A percentile compares a stretch with the other conserved stretches of the same genome.
phyloP scores from a whole-genome alignment of 2,888 invertebrate species.

The Euphydryas editha region DNA sequence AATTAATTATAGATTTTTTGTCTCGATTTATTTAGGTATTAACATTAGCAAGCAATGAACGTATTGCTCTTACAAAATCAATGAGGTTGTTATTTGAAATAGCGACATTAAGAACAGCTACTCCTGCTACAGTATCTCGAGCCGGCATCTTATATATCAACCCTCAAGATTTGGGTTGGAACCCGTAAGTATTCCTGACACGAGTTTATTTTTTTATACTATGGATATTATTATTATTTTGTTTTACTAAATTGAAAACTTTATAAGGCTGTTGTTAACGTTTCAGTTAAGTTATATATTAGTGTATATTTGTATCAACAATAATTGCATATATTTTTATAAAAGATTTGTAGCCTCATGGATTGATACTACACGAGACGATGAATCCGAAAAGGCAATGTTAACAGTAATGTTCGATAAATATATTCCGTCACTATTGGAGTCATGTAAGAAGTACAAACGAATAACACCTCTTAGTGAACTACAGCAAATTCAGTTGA shows the following conservation, averaged over 20 bases:
- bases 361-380: slow-evolving; percentile 90
- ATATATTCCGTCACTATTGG: slow-evolving; percentile 93
- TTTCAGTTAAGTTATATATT: too few species aligned
- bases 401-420: slow-evolving; percentile 95
- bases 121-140: slow-evolving; percentile 97
- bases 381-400: slow-evolving; percentile 89
- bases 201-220: too few species aligned
- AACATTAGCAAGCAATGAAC: slow-evolving; percentile 96
- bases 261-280: too few species aligned
- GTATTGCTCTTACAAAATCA: slow-evolving; percentile 93
- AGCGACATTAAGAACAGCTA: slow-evolving; percentile 93
- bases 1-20: not conserved
- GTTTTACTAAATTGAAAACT: too few species aligned
- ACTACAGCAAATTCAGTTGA: slow-evolving; percentile 93
- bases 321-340: not conserved
- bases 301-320: too few species aligned
- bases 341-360: slow-evolving; percentile 93
- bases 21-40: slow-evolving; percentile 82
- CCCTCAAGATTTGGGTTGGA: slow-evolving; percentile 97
- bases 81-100: slow-evolving; percentile 98
- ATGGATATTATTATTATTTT: too few species aligned
- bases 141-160: slow-evolving; percentile 98
- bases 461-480: slow-evolving; percentile 96
- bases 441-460: slow-evolving; percentile 90
- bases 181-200: slow-evolving; percentile 86